These are phyloP conservation scores for Adrianichthys oophorus DNA, from an alignment of 2,797 vertebrate genomes.

Conservation along the genomic window DNA sequence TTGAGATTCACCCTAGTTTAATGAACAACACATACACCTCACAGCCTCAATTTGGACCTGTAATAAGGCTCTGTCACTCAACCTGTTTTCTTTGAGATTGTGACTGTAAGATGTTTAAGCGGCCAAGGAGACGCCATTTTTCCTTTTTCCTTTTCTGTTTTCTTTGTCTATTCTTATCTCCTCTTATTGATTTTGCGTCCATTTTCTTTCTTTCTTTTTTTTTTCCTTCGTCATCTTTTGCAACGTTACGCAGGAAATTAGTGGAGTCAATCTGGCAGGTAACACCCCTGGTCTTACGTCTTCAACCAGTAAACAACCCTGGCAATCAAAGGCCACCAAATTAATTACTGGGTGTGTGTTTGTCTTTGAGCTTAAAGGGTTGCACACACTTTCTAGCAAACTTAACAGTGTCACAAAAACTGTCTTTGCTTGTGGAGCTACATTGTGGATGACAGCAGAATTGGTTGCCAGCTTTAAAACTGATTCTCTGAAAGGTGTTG, in stretches of 20 bases:
- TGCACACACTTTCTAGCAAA: constrained; percentile 1
- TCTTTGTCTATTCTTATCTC: neutral
- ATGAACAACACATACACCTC: constrained; percentile 96
- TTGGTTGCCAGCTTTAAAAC: neutral
- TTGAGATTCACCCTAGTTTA: constrained; percentile 98
- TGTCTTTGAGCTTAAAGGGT: constrained; percentile 18
- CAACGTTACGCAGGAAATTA: constrained; percentile 5
- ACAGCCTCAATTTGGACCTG: constrained; percentile 97
- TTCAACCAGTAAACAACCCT: constrained; percentile 89
- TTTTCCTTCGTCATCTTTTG: neutral
- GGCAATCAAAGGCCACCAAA: constrained; percentile 97
- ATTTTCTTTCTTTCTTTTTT: neutral
- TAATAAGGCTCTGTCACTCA: constrained; percentile 92
- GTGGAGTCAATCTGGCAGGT: constrained; percentile 88
- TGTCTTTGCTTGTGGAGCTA: neutral
- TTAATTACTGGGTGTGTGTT: constrained; percentile 84
- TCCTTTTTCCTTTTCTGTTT: neutral
- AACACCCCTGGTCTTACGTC: constrained; percentile 91
- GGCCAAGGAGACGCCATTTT: neutral
- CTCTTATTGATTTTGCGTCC: neutral
- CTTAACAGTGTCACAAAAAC: constrained; percentile 10
- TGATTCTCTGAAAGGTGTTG: neutral
- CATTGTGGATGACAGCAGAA: neutral
- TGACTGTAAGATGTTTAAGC: constrained; percentile 3
- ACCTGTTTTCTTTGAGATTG: constrained; percentile 16